Conservation (phyloP, 2,797 vertebrate species). For the Potorous gilbertii region DNA sequence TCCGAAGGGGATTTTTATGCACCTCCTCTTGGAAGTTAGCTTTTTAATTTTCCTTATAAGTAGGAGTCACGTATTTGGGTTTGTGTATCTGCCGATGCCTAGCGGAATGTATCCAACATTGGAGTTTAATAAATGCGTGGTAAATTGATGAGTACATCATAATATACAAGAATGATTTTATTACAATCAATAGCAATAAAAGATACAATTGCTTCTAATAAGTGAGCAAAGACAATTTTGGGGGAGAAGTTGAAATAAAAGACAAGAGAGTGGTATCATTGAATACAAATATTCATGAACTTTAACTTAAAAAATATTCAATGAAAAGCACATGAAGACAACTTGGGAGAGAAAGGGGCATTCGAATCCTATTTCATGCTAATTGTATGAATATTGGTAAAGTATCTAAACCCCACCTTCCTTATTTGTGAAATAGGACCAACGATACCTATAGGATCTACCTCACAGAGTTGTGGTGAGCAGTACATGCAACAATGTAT, state of each 20-base stretch:
- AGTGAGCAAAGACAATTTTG: background rate
- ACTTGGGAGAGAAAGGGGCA: background rate
- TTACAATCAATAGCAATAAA: background rate
- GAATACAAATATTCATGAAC: slow-evolving; percentile 9
- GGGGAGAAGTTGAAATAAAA: slow-evolving; percentile 14
- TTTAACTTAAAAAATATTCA: background rate
- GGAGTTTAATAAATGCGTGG: background rate
- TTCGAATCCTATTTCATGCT: background rate
- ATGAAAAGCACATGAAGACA: background rate
- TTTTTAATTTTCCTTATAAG: background rate
- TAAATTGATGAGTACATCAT: background rate
- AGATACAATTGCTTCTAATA: slow-evolving; percentile 8
- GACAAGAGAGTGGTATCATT: background rate
- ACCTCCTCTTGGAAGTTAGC: background rate
- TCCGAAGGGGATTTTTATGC: background rate
- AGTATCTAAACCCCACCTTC: background rate
- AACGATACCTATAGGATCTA: background rate
- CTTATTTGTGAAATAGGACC: background rate
- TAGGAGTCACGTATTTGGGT: background rate
- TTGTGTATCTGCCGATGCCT: background rate
- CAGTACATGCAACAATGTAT: background rate
- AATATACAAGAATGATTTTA: background rate
- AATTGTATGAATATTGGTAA: background rate
- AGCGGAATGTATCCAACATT: background rate
- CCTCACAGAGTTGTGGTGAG: background rate